phyloP scores from a whole-genome alignment of 2,797 vertebrate genomes.

The Hippopotamyrus pictus region DNA sequence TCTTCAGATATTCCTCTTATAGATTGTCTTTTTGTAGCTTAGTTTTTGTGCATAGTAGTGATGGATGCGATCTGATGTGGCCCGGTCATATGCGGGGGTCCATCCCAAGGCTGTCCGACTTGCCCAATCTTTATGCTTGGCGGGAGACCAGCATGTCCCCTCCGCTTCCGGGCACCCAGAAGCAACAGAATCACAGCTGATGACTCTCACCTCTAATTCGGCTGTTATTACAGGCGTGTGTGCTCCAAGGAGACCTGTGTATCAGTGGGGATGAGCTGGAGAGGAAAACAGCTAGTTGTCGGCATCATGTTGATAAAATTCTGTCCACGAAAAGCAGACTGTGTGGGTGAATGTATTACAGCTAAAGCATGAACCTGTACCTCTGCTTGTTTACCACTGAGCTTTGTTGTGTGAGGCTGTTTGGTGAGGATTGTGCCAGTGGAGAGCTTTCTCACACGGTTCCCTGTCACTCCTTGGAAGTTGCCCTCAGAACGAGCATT shows the following conservation, averaged over 20 bases:
- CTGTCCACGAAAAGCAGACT: conserved; percentile 30
- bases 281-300: not conserved
- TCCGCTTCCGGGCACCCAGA: not conserved
- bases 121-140: not conserved
- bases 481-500: not conserved
- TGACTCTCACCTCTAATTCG: not conserved
- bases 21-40: not conserved
- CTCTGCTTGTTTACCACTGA: not conserved
- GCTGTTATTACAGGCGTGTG: conserved; percentile 2
- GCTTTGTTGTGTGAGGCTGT: not conserved
- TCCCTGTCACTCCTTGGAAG: not conserved
- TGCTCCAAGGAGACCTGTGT: not conserved
- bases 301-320: conserved; percentile 28
- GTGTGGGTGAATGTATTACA: conserved; percentile 38
- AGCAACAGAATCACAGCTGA: not conserved
- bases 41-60: not conserved
- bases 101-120: not conserved
- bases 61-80: not conserved
- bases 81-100: not conserved
- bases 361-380: conserved; percentile 20
- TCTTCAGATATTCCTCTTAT: not conserved
- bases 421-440: not conserved
- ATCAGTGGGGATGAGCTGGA: not conserved
- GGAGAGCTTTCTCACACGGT: not conserved
- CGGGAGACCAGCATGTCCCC: no score